Evolutionary conservation across 2,797 vertebrate species (phyloP), one percentile per base, ranked within the genome.

Genomic region (Characodon lateralis): DNA sequence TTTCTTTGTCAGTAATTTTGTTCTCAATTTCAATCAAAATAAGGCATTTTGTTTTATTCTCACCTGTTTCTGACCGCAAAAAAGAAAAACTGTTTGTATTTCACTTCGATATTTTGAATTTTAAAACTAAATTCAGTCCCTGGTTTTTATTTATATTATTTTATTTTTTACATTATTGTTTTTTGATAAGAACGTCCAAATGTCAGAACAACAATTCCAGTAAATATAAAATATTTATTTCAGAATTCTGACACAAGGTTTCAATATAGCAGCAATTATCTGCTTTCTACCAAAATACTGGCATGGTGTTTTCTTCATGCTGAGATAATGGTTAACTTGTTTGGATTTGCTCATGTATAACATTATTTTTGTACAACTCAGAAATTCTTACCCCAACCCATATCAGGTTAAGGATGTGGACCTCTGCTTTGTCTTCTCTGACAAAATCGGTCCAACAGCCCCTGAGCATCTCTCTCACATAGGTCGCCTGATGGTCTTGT

Each of bases 371-470:
- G 43, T 39, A n/a, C 53, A 78, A 80, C 75, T 73, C 80, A 82
- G 71, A 80, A 71, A 72, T 82, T 61, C 93, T 91, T 85, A 95
- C 94, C 78, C 0, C 0, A 22, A 0, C 14, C 83, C 85, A 91
- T 20, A 82, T 77, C 76, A 96, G 80, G 51, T 83, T 90, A 16
- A 96, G 56, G 86, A 96, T 93, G 88, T 96, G 95, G 77, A 96
- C 93, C 87, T 96, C 94, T 22, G 39, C 50, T 22, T 75, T 79
- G 73, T 93, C 83, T 2, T 74, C 31, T 5, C 20, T 43, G 46
- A 84, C 55, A 78, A 93, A 96, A 88, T 80, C 83, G 58, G 91
- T 94, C 92, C 92, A 93, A 76, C 96, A 96, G 72, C 95, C 95
- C 7, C 41, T 79, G 14, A 58, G 51, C 83, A 85, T 83, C 58